These are phyloP conservation scores for Chaetoderma sp. DNA, from an alignment of 2,888 invertebrate genomes.

Conservation along the genomic window DNA sequence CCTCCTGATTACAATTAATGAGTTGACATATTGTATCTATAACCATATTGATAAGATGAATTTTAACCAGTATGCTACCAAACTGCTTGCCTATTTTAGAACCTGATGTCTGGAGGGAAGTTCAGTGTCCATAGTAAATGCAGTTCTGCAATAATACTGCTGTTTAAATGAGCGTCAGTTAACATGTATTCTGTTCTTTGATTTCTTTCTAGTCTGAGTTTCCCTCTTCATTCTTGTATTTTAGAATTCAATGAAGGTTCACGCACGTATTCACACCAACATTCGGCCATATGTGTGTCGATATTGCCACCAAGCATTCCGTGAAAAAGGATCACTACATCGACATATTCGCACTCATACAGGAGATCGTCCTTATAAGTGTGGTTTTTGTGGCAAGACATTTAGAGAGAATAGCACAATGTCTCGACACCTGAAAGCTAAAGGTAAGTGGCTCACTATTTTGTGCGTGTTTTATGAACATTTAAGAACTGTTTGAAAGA, in stretches of 20 bases:
- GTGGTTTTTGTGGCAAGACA: slow-evolving; percentile 54
- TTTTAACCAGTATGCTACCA: no score
- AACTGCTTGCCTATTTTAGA: no score
- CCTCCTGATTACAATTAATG: no score
- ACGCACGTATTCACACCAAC: slow-evolving; percentile 60
- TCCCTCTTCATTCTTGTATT: slow-evolving; percentile 22
- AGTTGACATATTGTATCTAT: no score
- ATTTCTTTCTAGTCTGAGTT: no score
- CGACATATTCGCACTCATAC: slow-evolving; percentile 65
- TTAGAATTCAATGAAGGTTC: slow-evolving; percentile 66
- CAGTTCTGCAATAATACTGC: no score
- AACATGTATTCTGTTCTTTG: no score
- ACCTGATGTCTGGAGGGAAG: no score
- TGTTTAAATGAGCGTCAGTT: no score
- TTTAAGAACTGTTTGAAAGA: neutral
- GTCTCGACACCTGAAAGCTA: slow-evolving; percentile 64
- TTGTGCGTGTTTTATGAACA: neutral
- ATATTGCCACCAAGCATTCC: slow-evolving; percentile 56
- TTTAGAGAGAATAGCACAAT: slow-evolving; percentile 67
- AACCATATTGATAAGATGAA: no score
- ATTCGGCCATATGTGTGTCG: slow-evolving; percentile 60
- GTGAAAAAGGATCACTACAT: slow-evolving; percentile 64
- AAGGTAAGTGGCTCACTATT: slow-evolving; percentile 53
- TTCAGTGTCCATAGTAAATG: no score
- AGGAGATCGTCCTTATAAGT: slow-evolving; percentile 61